A percentile compares a stretch with the other conserved stretches of the same genome.
Conservation (phyloP, 2,797 vertebrate genomes). For the Fringilla coelebs region DNA sequence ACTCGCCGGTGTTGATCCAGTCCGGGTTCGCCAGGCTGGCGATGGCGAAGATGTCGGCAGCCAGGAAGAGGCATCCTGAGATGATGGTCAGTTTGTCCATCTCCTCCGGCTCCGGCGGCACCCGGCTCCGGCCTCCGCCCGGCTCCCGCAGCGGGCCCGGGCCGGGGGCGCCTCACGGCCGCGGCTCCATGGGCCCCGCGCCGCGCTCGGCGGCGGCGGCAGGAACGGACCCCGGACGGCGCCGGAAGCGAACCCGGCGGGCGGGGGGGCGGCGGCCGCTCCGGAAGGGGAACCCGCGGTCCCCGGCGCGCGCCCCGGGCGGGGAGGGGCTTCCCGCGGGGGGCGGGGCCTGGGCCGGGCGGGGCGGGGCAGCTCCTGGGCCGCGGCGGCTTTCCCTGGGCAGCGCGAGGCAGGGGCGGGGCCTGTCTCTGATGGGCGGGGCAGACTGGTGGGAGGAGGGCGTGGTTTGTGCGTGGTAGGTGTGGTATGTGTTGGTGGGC, state of each 20-base stretch:
- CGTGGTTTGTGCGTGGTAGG: neutral
- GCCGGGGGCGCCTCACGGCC: slow-evolving; percentile 59
- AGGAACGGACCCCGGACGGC: slow-evolving; percentile 40
- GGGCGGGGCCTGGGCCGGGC: neutral
- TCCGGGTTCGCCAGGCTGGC: slow-evolving; percentile 94
- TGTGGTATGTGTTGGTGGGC: neutral
- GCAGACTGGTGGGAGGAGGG: no score
- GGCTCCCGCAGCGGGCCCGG: slow-evolving; percentile 69
- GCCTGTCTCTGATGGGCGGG: neutral
- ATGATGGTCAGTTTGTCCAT: slow-evolving; percentile 98
- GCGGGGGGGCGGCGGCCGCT: neutral
- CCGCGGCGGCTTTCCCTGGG: neutral
- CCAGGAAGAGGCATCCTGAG: slow-evolving; percentile 95
- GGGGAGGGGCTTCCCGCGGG: neutral
- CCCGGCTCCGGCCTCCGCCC: slow-evolving; percentile 65
- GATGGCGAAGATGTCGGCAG: slow-evolving; percentile 95
- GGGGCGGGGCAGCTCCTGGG: neutral
- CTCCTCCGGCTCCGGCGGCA: slow-evolving; percentile 70
- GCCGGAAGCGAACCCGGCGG: slow-evolving; percentile 64
- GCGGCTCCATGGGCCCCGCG: slow-evolving; percentile 57
- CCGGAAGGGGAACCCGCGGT: slow-evolving; percentile 64
- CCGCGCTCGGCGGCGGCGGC: slow-evolving; percentile 49
- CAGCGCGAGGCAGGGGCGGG: neutral
- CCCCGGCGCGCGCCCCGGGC: neutral
- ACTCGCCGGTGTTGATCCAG: slow-evolving; percentile 95